Conservation (phyloP, 1,140 invertebrate species). For the Pantala flavescens region DNA sequence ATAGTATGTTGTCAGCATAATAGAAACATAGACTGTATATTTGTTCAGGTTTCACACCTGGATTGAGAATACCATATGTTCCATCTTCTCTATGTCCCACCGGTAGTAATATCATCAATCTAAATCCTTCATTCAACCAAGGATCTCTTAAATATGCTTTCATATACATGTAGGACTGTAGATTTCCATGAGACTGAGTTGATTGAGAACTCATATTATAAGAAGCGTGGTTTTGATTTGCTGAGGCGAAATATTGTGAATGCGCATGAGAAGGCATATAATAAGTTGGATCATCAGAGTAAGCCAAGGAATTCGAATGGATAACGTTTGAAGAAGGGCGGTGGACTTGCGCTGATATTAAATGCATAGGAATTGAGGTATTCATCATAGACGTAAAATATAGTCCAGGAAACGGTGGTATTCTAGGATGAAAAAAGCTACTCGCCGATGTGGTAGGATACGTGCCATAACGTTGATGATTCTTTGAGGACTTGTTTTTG, state of each 20-base stretch:
- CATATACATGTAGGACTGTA: background rate
- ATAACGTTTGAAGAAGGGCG: background rate
- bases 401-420: background rate
- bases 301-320: background rate
- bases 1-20: background rate
- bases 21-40: background rate
- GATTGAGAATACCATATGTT: background rate
- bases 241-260: background rate
- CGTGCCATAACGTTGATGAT: background rate
- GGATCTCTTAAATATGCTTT: background rate
- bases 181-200: background rate
- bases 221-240: background rate
- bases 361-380: background rate
- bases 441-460: background rate
- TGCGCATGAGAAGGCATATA: background rate
- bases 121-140: background rate
- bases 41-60: background rate
- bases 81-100: background rate
- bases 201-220: background rate
- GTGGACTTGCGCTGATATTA: background rate
- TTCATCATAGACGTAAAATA: background rate
- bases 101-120: background rate
- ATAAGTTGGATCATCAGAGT: background rate
- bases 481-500: background rate
- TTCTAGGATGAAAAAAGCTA: background rate